Percentiles rank a stretch among this genome's conserved stretches.
phyloP scores from a whole-genome alignment of 2,113 vertebrate genomes.

The Thalassarche chlororhynchos region DNA sequence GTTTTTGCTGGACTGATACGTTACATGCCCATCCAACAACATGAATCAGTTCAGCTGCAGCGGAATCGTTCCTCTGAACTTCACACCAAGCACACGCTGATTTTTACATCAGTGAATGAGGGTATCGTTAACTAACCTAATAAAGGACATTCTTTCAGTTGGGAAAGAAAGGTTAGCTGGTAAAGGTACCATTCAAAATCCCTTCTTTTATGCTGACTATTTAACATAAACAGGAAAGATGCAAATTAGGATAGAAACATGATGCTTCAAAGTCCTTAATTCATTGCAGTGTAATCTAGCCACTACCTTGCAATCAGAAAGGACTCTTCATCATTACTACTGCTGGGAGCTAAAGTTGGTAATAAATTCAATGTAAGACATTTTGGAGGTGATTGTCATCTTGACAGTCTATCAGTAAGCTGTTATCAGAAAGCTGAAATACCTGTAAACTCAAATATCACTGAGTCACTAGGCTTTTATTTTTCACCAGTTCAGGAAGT shows the following conservation, averaged over 20 bases:
- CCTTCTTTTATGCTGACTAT: background rate
- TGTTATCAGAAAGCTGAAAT: background rate
- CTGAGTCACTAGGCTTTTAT: background rate
- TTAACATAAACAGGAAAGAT: conserved; percentile 54
- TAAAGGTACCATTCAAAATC: background rate
- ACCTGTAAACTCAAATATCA: background rate
- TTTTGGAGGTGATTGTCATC: background rate
- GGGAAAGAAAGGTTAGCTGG: background rate
- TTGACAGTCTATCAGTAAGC: background rate
- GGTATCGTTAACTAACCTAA: background rate
- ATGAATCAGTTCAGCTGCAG: background rate
- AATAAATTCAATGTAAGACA: background rate
- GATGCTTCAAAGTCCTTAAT: conserved; percentile 55
- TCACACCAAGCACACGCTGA: background rate
- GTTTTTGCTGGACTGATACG: background rate
- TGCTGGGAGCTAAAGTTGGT: background rate
- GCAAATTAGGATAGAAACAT: conserved; percentile 45
- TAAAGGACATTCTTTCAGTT: background rate
- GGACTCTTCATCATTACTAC: background rate
- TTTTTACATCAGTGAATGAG: background rate
- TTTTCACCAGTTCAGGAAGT: background rate
- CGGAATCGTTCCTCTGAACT: background rate
- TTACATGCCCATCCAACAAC: background rate
- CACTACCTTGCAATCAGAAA: conserved; percentile 25
- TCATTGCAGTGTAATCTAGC: conserved; percentile 36